These are phyloP conservation scores for Sesamia nonagrioides DNA, from an alignment of 1,140 invertebrate genomes.

Conservation along the genomic window DNA sequence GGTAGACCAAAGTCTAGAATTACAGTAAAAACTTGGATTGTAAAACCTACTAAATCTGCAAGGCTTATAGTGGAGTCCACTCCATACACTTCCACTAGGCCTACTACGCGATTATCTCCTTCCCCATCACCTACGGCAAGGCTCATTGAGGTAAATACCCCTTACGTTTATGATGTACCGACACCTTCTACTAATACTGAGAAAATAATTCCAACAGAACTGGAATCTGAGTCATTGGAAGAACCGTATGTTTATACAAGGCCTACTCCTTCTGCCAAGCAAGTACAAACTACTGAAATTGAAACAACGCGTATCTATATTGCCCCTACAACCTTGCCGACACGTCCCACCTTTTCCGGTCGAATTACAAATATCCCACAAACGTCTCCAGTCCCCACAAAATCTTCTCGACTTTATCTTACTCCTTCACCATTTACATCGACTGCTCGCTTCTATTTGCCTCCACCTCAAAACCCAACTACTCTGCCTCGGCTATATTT, in stretches of 20 bases:
- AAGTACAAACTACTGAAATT: conserved; percentile 55
- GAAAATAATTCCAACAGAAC: conserved; percentile 39
- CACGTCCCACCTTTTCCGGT: conserved; percentile 50
- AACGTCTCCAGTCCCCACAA: conserved; percentile 54
- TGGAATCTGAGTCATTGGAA: conserved; percentile 45
- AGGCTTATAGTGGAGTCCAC: conserved; percentile 67
- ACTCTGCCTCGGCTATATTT: conserved; percentile 69
- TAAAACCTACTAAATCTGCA: conserved; percentile 75
- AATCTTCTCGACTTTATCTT: conserved; percentile 59
- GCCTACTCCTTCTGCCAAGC: conserved; percentile 56
- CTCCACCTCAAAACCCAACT: conserved; percentile 59
- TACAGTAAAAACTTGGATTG: conserved; percentile 82
- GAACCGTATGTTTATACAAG: conserved; percentile 62
- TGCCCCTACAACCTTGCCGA: conserved; percentile 55
- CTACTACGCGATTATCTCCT: conserved; percentile 58
- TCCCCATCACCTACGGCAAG: conserved; percentile 50
- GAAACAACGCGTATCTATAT: conserved; percentile 59
- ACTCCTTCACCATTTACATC: conserved; percentile 69
- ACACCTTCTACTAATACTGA: conserved; percentile 48
- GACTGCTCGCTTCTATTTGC: conserved; percentile 65
- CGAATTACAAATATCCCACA: conserved; percentile 54
- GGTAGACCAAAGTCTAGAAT: conserved; percentile 77
- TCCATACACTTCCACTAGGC: conserved; percentile 69
- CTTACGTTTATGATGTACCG: conserved; percentile 61
- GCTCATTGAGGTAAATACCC: conserved; percentile 50